A percentile compares a stretch with the other conserved stretches of the same genome.
Evolutionary conservation across 2,888 invertebrate genomes (phyloP).

Genomic region (Beris chalybata): DNA sequence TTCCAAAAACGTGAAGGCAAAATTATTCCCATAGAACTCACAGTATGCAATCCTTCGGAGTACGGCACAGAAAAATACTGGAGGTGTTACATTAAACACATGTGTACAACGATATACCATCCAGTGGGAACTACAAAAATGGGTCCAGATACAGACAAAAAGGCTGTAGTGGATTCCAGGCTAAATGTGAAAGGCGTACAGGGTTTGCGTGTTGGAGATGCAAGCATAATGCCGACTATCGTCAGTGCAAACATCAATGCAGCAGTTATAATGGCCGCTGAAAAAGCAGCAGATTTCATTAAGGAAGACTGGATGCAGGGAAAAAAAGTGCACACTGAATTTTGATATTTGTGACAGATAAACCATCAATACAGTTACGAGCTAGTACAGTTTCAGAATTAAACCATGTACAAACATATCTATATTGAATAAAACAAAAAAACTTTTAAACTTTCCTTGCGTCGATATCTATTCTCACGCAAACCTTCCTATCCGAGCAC

Average conservation of each 20-base stretch:
- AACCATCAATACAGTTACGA: too few relatives aligned
- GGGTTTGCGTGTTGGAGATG: conserved; percentile 65
- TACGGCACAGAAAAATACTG: conserved; percentile 80
- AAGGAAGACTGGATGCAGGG: conserved; percentile 58
- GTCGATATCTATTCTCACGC: too few relatives aligned
- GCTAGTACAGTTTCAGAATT: too few relatives aligned
- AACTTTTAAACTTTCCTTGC: too few relatives aligned
- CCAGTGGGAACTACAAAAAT: conserved; percentile 68
- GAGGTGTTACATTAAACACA: conserved; percentile 81
- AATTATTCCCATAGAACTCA: conserved; percentile 70
- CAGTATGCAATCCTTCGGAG: conserved; percentile 71
- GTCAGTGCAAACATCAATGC: conserved; percentile 66
- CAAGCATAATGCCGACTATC: conserved; percentile 67
- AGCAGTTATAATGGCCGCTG: conserved; percentile 66
- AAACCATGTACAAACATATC: too few relatives aligned
- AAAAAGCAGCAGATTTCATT: conserved; percentile 67
- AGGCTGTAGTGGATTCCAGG: conserved; percentile 61
- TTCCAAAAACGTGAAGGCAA: conserved; percentile 54
- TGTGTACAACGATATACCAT: conserved; percentile 76
- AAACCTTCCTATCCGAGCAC: too few relatives aligned
- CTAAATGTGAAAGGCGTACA: conserved; percentile 60
- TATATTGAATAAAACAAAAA: too few relatives aligned
- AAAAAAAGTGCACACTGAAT: not conserved
- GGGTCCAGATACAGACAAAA: conserved; percentile 59
- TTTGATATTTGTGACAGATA: not conserved